Evolutionary conservation across 2,113 vertebrate genomes (phyloP).

Genomic region (Psephotus haematonotus): DNA sequence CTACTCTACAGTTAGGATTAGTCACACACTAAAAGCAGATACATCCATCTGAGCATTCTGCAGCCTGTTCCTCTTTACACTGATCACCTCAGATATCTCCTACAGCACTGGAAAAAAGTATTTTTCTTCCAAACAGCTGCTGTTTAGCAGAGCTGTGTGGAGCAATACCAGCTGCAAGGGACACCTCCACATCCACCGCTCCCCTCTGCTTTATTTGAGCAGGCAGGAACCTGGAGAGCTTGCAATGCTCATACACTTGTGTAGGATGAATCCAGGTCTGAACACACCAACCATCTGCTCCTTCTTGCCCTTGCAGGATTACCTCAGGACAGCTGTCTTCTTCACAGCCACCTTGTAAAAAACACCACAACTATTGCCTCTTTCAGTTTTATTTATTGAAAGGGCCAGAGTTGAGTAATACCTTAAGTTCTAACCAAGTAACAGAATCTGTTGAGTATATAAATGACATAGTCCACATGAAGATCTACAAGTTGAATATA

Average conservation of each 20-base stretch:
- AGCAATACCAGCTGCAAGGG: neutral
- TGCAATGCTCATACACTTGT: neutral
- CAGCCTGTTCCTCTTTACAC: neutral
- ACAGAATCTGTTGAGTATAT: neutral
- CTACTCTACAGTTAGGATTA: neutral
- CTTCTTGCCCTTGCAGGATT: neutral
- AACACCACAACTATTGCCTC: neutral
- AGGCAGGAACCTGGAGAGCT: neutral
- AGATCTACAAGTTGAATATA: neutral
- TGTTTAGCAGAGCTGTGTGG: neutral
- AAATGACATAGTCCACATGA: neutral
- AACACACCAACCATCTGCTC: neutral
- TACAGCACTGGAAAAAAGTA: neutral
- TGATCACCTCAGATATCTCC: neutral
- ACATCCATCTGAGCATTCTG: neutral
- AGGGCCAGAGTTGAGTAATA: neutral
- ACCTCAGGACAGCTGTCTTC: neutral
- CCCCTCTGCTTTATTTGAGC: neutral
- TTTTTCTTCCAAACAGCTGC: neutral
- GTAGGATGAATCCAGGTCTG: neutral
- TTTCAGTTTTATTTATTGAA: neutral
- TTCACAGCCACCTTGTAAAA: neutral
- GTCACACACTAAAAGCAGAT: neutral
- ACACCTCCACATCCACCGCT: rapidly evolving
- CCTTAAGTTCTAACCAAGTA: neutral